Percentiles rank a stretch among this genome's conserved stretches.
These are phyloP conservation scores for Oryzias curvinotus DNA, from an alignment of 2,113 vertebrate genomes.

Conservation along the genomic window DNA sequence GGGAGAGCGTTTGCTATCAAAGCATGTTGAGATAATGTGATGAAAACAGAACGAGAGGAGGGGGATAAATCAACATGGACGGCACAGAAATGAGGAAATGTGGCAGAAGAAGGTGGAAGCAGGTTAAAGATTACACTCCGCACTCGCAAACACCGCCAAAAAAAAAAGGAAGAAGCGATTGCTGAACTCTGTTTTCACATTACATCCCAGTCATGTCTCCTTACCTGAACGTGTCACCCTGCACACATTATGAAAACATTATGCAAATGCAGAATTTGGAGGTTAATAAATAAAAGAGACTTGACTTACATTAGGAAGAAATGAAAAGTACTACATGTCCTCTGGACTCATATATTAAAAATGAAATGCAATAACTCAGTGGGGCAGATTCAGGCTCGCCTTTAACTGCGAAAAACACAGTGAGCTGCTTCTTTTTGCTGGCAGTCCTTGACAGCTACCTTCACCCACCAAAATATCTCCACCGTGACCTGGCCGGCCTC, in stretches of 20 bases:
- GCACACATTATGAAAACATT: not conserved
- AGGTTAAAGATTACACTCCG: constrained; percentile 3
- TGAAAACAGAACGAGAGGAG: constrained; percentile 11
- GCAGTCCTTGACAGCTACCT: not conserved
- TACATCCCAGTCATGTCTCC: not conserved
- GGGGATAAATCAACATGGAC: constrained; percentile 6
- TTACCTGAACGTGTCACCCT: not conserved
- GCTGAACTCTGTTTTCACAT: not conserved
- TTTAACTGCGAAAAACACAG: not conserved
- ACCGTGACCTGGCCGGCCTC: not conserved
- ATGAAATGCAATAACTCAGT: not conserved
- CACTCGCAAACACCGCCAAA: not conserved
- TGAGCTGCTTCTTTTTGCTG: not conserved
- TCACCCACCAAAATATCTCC: not conserved
- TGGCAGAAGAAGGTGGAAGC: constrained; percentile 7
- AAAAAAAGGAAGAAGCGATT: too few relatives aligned
- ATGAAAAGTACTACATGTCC: constrained; percentile 6
- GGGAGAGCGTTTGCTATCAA: constrained; percentile 63
- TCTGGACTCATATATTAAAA: constrained; percentile 1
- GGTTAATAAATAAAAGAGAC: not conserved
- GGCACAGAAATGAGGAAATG: constrained; percentile 7
- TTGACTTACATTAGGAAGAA: constrained; percentile 6
- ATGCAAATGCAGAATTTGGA: not conserved
- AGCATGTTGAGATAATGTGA: constrained; percentile 53
- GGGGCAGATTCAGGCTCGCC: constrained; percentile 1